Evolutionary conservation across 2,888 invertebrate species (phyloP), one percentile per base, ranked within the genome.

Genomic region (Sphecodes monilicornis): DNA sequence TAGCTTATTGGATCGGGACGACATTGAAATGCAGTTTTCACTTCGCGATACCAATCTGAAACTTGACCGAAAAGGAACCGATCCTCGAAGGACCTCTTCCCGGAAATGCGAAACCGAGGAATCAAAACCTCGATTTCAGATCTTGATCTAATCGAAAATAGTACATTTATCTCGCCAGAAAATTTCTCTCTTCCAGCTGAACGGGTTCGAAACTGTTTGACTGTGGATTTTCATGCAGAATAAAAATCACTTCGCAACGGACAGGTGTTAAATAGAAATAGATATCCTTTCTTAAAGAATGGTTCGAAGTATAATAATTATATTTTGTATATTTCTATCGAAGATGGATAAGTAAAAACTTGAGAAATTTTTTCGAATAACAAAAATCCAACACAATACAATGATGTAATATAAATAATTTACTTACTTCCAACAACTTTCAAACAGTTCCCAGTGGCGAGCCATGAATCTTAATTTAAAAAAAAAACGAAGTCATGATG

Each of bases 21-120:
- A 74, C 78, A 50, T 22, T 41, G 64, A 50, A 41, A 36, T 78
- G 78, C 78, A 78, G 70, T 78, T 80, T 78, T 82, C 78, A 75
- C 70, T 75, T 41, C 39, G 29, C 32, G 71, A 80, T 76, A 80
- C n/a, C 3, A n/a, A 71, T 60, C 32, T 8, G 71, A 6, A 13
- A 41, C n/a, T 1, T 16, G n/a, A 43, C 46, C 6, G 18, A 18
- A 18, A 18, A 18, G 22, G 46, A 26, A 16, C 29, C 60, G 41
- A 60, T 46, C 46, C 18, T 69, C 32, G 13, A 18, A 10, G 36
- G 22, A 64, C 36, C 64, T 50, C 22, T 50, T 22, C 6, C 22
- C 8, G 8, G 22, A 50, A 50, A 50, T 50, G 22, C 50, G 50
- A 22, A 50, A 50, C 22, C 22, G 50, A 22, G 22, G 22, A 8